These are phyloP conservation scores for Deilephila elpenor DNA, from an alignment of 2,888 invertebrate species.

Conservation along the genomic window DNA sequence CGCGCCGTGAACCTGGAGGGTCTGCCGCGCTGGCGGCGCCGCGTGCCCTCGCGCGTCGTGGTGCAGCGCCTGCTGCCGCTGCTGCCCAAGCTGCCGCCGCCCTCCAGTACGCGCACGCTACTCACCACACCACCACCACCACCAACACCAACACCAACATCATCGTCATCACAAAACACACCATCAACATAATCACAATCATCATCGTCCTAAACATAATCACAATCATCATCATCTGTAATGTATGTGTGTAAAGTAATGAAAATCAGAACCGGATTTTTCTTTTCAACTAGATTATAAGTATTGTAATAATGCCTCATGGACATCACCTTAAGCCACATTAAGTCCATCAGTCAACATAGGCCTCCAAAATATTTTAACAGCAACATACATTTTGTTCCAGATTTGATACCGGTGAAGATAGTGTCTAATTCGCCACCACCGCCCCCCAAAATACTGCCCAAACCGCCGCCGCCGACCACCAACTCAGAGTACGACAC, in stretches of 20 bases:
- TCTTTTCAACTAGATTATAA: no score
- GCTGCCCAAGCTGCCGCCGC: conserved; percentile 83
- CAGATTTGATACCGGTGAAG: conserved; percentile 71
- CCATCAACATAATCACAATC: no score
- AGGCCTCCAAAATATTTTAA: background rate
- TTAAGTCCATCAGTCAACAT: no score
- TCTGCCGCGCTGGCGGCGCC: conserved; percentile 67
- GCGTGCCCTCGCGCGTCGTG: conserved; percentile 82
- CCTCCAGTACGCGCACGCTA: conserved; percentile 55
- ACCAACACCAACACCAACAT: background rate
- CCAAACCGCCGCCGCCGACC: conserved; percentile 66
- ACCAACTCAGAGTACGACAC: conserved; percentile 65
- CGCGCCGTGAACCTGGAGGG: conserved; percentile 57
- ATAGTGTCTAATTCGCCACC: conserved; percentile 62
- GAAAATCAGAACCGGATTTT: no score
- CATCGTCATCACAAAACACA: no score
- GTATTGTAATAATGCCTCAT: no score
- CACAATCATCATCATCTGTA: no score
- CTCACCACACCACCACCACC: background rate
- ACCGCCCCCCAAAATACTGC: conserved; percentile 63
- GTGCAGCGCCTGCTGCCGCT: conserved; percentile 90
- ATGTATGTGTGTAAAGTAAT: no score
- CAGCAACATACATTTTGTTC: conserved; percentile 3
- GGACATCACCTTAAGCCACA: background rate
- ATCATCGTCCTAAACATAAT: no score